Conservation (phyloP, 2,888 invertebrate genomes). For the Tribolium freemani region DNA sequence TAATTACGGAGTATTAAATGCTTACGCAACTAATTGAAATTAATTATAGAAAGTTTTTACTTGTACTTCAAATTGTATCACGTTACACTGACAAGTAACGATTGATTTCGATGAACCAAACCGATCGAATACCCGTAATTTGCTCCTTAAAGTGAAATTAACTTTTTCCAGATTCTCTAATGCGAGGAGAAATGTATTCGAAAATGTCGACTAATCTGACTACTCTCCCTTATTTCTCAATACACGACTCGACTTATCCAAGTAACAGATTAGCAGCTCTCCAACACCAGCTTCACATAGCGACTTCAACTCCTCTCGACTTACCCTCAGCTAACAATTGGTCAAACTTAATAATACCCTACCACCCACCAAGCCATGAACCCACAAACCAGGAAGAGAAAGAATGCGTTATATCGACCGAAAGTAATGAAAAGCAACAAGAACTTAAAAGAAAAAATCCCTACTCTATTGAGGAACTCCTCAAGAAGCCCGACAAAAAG, state of each 20-base stretch:
- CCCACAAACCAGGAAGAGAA: conserved; percentile 47
- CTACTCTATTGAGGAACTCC: conserved; percentile 88
- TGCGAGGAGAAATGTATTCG: conserved; percentile 60
- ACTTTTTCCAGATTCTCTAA: conserved; percentile 56
- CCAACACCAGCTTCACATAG: conserved; percentile 68
- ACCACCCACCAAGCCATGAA: conserved; percentile 61
- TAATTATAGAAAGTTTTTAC: conserved; percentile 20
- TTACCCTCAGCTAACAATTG: conserved; percentile 66
- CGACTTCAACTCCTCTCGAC: conserved; percentile 59
- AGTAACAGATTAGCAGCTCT: conserved; percentile 71
- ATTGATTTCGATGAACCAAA: not conserved
- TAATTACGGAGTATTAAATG: not conserved
- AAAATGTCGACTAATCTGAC: conserved; percentile 55
- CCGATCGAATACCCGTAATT: not conserved
- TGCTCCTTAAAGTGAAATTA: not conserved
- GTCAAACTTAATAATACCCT: conserved; percentile 74
- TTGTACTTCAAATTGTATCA: not conserved
- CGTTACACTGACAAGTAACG: not conserved
- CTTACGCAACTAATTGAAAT: conserved; percentile 8
- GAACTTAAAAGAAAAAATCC: conserved; percentile 80
- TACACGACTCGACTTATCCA: conserved; percentile 64
- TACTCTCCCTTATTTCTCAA: conserved; percentile 57
- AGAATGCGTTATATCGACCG: conserved; percentile 51
- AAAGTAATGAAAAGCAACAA: conserved; percentile 52
- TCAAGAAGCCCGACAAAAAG: conserved; percentile 84